Conservation (phyloP, 1,140 invertebrate species). For the Cotesia typhae region DNA sequence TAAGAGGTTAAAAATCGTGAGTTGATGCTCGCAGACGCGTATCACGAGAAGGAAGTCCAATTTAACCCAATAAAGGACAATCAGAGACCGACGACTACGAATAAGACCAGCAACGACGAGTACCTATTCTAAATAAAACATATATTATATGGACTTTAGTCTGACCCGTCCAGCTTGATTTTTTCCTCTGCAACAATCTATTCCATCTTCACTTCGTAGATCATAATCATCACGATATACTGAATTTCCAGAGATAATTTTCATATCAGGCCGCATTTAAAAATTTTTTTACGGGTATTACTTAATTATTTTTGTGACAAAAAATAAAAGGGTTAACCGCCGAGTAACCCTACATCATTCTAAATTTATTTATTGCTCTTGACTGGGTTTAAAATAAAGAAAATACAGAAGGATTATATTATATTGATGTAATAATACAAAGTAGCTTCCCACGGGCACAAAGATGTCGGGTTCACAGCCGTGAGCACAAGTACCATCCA, state of each 20-base stretch:
- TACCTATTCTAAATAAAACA: conserved; percentile 45
- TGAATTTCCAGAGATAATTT: too few relatives aligned
- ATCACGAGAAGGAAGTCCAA: conserved; percentile 68
- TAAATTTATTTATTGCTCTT: background rate
- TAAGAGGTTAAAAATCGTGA: conserved; percentile 38
- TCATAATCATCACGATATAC: too few relatives aligned
- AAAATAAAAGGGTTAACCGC: too few relatives aligned
- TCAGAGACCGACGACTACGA: conserved; percentile 62
- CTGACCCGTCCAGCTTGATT: background rate
- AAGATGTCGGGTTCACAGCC: background rate
- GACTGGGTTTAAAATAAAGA: too few relatives aligned
- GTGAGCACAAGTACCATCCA: conserved; percentile 18
- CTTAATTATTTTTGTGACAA: too few relatives aligned
- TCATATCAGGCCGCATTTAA: too few relatives aligned
- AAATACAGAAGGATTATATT: background rate
- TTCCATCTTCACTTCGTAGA: too few relatives aligned
- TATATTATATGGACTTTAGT: conserved; percentile 31
- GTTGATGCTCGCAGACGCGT: conserved; percentile 63
- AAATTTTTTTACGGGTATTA: too few relatives aligned
- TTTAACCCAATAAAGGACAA: conserved; percentile 68
- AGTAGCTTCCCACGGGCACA: conserved; percentile 21
- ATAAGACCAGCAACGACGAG: conserved; percentile 40
- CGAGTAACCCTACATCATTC: background rate
- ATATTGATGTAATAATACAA: background rate
- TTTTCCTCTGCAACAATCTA: background rate